These are phyloP conservation scores for Acrobasis repandana DNA, from an alignment of 2,888 invertebrate genomes.

Conservation along the genomic window DNA sequence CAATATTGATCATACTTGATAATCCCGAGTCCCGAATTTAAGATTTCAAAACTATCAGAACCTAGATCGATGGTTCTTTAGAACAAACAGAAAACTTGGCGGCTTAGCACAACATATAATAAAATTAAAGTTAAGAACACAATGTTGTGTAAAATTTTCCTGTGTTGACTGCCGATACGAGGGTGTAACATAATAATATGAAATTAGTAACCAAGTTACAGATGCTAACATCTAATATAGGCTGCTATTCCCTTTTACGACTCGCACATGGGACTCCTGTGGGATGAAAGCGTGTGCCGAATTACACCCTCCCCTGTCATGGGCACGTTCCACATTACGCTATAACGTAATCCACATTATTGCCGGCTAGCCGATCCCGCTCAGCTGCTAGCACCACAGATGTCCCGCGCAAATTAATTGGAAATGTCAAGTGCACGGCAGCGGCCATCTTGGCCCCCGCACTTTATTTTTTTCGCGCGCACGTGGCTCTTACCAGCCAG, in stretches of 20 bases:
- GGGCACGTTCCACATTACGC: slow-evolving; percentile 47
- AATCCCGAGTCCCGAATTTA: no score
- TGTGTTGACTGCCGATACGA: no score
- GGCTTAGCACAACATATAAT: no score
- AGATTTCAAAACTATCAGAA: no score
- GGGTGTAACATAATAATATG: not conserved
- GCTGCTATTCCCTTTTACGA: slow-evolving; percentile 12
- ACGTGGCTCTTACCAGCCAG: slow-evolving; percentile 72
- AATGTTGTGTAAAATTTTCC: no score
- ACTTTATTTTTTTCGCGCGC: slow-evolving; percentile 70
- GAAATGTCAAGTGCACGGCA: slow-evolving; percentile 81
- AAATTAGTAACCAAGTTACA: slow-evolving; percentile 3
- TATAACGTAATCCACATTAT: slow-evolving; percentile 68
- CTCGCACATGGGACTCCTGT: slow-evolving; percentile 15
- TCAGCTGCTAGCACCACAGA: slow-evolving; percentile 81
- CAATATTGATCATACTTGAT: no score
- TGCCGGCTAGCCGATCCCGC: slow-evolving; percentile 58
- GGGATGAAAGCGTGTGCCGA: slow-evolving; percentile 23
- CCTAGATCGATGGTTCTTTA: no score
- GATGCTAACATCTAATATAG: not conserved
- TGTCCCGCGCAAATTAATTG: slow-evolving; percentile 81
- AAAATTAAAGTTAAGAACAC: no score
- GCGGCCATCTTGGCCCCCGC: slow-evolving; percentile 70
- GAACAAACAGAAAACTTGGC: no score
- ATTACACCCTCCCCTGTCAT: slow-evolving; percentile 35